These are phyloP conservation scores for Bombus picipes DNA, from an alignment of 1,140 invertebrate species.

Conservation along the genomic window DNA sequence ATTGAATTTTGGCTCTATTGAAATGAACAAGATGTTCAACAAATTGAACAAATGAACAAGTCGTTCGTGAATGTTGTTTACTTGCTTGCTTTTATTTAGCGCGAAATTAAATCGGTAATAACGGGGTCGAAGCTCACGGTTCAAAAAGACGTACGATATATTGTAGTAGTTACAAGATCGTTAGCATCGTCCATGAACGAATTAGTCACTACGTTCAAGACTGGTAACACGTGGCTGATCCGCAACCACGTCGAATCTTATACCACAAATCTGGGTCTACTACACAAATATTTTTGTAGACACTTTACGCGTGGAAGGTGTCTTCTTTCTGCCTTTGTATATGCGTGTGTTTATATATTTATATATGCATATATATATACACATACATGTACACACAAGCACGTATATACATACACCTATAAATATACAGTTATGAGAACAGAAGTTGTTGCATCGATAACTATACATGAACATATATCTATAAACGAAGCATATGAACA, in stretches of 20 bases:
- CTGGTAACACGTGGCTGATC: constrained; percentile 66
- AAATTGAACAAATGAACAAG: background rate
- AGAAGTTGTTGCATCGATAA: background rate
- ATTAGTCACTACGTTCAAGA: constrained; percentile 73
- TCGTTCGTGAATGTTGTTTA: background rate
- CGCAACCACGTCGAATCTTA: constrained; percentile 55
- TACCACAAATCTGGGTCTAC: constrained; percentile 73
- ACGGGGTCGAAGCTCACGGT: background rate
- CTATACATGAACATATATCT: constrained; percentile 7
- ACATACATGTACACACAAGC: background rate
- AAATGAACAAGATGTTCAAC: background rate
- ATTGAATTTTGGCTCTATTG: background rate
- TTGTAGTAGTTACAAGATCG: constrained; percentile 41
- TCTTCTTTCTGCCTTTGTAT: constrained; percentile 75
- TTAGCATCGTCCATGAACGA: constrained; percentile 58
- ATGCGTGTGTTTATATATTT: constrained; percentile 34
- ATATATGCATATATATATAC: constrained; percentile 6
- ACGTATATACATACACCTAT: background rate
- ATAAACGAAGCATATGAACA: background rate
- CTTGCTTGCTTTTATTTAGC: constrained; percentile 12
- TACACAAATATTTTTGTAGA: constrained; percentile 80
- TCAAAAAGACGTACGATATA: background rate
- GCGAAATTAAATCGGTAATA: background rate
- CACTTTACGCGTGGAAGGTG: constrained; percentile 75
- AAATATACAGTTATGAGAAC: constrained; percentile 23